phyloP scores from a whole-genome alignment of 2,113 vertebrate genomes.

The Rallus limicola region DNA sequence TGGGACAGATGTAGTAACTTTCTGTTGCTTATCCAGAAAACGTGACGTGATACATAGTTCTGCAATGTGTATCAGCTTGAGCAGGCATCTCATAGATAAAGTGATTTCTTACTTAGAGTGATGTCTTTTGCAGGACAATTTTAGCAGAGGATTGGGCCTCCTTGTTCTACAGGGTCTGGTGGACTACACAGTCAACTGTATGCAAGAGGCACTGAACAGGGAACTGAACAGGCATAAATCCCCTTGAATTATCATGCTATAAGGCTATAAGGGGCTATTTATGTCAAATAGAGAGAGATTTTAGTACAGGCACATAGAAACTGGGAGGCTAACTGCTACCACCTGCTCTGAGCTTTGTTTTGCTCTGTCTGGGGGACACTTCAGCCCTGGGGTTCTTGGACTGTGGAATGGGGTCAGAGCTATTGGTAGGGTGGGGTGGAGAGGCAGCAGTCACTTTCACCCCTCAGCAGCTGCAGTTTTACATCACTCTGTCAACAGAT shows the following conservation, averaged over 20 bases:
- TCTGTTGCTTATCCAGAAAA: not conserved
- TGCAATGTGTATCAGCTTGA: not conserved
- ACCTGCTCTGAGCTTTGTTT: not conserved
- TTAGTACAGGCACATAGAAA: not conserved
- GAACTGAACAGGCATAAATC: not conserved
- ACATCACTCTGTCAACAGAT: not conserved
- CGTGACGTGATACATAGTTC: not conserved
- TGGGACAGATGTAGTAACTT: not conserved
- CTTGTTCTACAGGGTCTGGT: not conserved
- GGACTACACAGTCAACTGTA: not conserved
- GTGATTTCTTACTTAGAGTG: not conserved
- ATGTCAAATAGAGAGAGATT: not conserved
- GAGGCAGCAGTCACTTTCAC: fast-evolving
- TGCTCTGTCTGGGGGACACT: not conserved
- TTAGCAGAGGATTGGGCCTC: not conserved
- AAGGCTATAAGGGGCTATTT: not conserved
- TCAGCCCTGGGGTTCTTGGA: not conserved
- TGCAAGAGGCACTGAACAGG: not conserved
- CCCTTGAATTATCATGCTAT: not conserved
- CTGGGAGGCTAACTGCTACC: not conserved
- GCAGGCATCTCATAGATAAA: not conserved
- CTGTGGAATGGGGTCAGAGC: not conserved
- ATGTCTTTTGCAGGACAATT: not conserved
- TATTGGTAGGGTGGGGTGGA: not conserved
- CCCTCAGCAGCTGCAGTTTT: not conserved